Base-by-base conservation (phyloP, 2,888 invertebrate species). In the Noctua pronuba region DNA sequence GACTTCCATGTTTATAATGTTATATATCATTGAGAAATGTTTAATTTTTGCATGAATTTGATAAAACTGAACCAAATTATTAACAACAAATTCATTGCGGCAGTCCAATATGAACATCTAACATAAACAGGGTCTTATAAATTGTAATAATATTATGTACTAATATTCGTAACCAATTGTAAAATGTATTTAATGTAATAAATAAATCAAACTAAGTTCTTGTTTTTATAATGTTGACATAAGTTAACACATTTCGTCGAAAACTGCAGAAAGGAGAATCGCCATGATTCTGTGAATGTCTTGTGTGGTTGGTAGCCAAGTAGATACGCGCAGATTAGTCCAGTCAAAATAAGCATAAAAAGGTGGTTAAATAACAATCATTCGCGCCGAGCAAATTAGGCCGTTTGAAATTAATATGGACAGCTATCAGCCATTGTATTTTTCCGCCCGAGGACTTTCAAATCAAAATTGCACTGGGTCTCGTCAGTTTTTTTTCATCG, bases 161-260 rank as follows among this genome's bases (percentile, higher is more conserved):
- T 90, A 88, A 89, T 89, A 77, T 88, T 89, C 91, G 87, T 92
- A 93, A 92, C 86, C 90, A 91, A 88, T 89, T 91, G 91, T 92
- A 93, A 89, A 91, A 91, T 91, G 90, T 92, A 90, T 92, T 91
- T 90, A 90, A 89, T 86, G 73, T 87, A 89, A 91, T 85, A 90
- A 90, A 91, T 88, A 83, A 90, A 91, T 84, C 75, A 65, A 85
- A 71, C 35, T 52, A 49, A 82, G 18, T 24, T 75, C 2, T 44
- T n/a, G 65, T 44, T 75, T 75, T 58, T 46, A 13, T 58, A 31
- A 24, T 38, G 6, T 18, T 44, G 62, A 62, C 21, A 24, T 18
- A 62, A 16, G 8, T 21, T 35, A 7, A n/a, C 21, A 24, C 16
- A 77, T 24, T 77, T 35, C 21, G 21, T 41, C 7, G 24, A 38